Conservation (phyloP, 1,140 invertebrate genomes). For the Parapsyche elsis region DNA sequence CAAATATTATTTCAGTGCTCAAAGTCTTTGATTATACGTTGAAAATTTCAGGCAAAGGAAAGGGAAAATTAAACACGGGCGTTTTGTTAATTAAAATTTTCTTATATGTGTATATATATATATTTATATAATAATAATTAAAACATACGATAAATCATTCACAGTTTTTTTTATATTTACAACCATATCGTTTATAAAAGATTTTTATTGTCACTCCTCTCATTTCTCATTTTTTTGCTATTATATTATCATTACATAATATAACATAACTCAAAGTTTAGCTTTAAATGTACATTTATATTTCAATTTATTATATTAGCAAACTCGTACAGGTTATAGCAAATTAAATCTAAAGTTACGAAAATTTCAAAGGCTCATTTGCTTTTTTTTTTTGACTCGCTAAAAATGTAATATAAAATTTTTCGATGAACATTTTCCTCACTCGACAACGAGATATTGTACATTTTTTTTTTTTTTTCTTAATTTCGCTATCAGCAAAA, state of each 20-base stretch:
- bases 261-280: background rate
- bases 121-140: conserved; percentile 16
- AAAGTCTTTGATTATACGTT: too few relatives aligned
- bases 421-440: conserved; percentile 13
- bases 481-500: too few relatives aligned
- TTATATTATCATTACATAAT: background rate
- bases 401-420: background rate
- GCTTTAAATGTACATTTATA: background rate
- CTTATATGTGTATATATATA: background rate
- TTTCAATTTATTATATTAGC: background rate
- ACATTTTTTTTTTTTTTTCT: too few relatives aligned
- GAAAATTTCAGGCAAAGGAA: too few relatives aligned
- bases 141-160: conserved; percentile 9
- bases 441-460: background rate
- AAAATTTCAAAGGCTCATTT: too few relatives aligned
- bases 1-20: too few relatives aligned
- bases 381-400: too few relatives aligned
- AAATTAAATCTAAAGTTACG: background rate
- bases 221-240: conserved; percentile 12
- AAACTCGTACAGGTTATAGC: background rate
- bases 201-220: conserved; percentile 54
- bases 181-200: conserved; percentile 50
- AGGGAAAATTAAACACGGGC: too few relatives aligned
- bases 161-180: conserved; percentile 44
- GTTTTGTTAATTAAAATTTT: conserved; percentile 29